Base-by-base conservation (phyloP, 2,797 vertebrate genomes). In the Gymnocypris eckloni region DNA sequence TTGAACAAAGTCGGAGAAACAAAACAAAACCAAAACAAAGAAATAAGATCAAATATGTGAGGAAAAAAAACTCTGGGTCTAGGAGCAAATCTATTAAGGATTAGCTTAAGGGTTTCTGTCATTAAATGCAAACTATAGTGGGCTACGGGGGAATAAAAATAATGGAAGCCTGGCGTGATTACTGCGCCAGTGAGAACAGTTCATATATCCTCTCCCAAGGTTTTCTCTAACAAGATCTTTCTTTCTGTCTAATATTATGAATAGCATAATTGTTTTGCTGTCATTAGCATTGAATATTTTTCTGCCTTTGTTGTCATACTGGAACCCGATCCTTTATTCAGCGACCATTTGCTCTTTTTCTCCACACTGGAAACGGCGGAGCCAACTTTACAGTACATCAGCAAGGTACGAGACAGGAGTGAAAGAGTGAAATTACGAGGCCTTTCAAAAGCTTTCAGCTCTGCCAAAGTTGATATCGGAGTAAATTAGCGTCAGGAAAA, bases 181-280 rank as follows among this genome's bases (percentile, higher is more conserved):
- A 88, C 86, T 87, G 81, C 85, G 87, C 79, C 64, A 91, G 91
- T 87, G 91, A 89, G 91, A 91, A 93, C 90, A 89, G 61, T 89
- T 84, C 84, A 90, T 91, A 88, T 88, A 86, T 78, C 77, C 91
- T 91, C 91, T 91, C 90, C 86, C 85, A 88, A 88, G 89, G 90
- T 91, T 92, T 90, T 93, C 91, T 88, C 87, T 91, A 90, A 89
- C 86, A 87, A 90, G 85, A 73, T 48, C 90, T 89, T 88, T 82
- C 52, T 72, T 70, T 87, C 82, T 80, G 90, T 89, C 77, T 89
- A 90, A 93, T 94, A 94, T 93, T 91, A 94, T 94, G 95, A 95
- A 94, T 93, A 92, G 94, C 94, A 93, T 94, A 95, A 95, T 94
- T 94, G 94, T 94, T 92, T 82, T 88, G 91, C 91, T 93, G 92